phyloP scores from a whole-genome alignment of 2,113 vertebrate genomes.

The Gorsachius goisagi region DNA sequence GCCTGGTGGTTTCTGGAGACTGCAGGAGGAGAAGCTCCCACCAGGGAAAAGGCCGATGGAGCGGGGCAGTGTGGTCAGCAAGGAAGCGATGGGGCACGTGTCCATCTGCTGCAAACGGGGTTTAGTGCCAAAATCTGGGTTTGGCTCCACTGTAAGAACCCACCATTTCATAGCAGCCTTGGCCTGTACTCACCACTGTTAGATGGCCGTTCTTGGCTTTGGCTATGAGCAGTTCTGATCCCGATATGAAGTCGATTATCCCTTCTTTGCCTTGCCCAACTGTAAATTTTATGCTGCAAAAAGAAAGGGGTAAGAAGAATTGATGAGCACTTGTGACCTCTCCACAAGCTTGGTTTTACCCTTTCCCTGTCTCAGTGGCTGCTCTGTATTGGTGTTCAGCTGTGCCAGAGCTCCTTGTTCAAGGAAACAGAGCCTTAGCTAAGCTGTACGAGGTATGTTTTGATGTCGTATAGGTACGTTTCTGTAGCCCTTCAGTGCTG shows the following conservation, averaged over 20 bases:
- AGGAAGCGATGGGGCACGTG: accelerated
- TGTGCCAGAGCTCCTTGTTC: accelerated
- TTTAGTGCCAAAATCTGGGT: background rate
- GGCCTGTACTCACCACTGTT: slow-evolving; percentile 87
- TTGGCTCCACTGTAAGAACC: background rate
- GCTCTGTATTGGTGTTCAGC: background rate
- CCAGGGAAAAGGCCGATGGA: background rate
- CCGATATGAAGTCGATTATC: slow-evolving; percentile 91
- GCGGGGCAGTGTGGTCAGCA: background rate
- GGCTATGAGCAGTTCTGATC: slow-evolving; percentile 90
- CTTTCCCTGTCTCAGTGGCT: background rate
- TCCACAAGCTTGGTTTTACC: background rate
- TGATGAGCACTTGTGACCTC: accelerated
- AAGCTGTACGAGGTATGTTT: accelerated
- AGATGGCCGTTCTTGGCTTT: slow-evolving; percentile 96
- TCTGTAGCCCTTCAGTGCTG: background rate
- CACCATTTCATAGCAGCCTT: accelerated
- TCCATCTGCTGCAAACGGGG: accelerated
- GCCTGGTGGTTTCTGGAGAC: background rate
- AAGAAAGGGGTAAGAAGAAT: background rate
- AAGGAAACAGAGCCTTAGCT: accelerated
- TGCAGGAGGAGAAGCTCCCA: background rate
- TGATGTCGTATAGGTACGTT: accelerated
- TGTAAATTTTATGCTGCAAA: slow-evolving; percentile 87
- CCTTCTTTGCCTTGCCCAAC: slow-evolving; percentile 91